Conservation (phyloP, 2,888 invertebrate genomes). For the Epinotia nisella region DNA sequence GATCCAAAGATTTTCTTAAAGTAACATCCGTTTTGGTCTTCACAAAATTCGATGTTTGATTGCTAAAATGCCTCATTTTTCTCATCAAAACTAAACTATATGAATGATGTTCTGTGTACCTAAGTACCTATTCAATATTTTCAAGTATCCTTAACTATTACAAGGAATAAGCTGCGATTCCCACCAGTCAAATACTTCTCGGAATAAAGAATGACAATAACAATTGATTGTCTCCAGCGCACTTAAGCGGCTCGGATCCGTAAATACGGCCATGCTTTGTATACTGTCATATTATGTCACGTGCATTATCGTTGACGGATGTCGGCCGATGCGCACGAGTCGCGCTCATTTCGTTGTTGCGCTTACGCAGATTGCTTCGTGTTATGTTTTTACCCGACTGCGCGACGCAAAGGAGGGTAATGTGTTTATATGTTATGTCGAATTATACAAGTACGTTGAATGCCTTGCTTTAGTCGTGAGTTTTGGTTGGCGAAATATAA, state of each 20-base stretch:
- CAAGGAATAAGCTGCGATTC: no score
- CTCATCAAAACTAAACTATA: no score
- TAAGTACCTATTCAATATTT: no score
- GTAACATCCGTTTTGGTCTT: no score
- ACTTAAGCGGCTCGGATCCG: slow-evolving; percentile 4
- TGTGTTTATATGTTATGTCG: neutral
- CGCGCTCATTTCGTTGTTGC: slow-evolving; percentile 15
- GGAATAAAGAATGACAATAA: neutral
- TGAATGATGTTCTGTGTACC: no score
- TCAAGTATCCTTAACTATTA: no score
- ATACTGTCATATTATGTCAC: slow-evolving; percentile 35
- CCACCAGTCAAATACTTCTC: no score
- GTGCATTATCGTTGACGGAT: slow-evolving; percentile 40
- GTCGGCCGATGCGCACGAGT: slow-evolving; percentile 18
- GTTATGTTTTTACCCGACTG: no score
- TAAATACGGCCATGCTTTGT: slow-evolving; percentile 35
- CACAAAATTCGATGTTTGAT: no score
- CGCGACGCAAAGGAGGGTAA: no score
- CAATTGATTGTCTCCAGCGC: slow-evolving; percentile 1
- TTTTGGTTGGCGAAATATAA: neutral
- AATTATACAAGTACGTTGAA: neutral
- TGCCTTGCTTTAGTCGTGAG: neutral
- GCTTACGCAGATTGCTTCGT: neutral
- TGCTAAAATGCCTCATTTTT: no score
- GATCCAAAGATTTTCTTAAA: no score